Evolutionary conservation across 2,888 invertebrate species (phyloP).

Genomic region (Achlya flavicornis): DNA sequence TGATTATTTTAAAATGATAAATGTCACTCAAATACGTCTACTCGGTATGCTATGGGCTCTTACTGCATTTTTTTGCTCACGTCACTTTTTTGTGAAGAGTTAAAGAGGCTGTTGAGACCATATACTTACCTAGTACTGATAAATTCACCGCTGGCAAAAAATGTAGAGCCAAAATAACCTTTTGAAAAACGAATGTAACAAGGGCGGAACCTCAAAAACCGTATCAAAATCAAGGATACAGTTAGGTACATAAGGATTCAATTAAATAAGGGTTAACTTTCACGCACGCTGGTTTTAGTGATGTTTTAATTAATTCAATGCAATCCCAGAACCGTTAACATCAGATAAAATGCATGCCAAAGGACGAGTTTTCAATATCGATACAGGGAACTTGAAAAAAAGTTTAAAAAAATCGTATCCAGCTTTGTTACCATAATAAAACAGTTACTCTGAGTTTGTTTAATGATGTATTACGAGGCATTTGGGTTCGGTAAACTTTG

Average conservation of each 20-base stretch:
- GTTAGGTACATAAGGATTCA: not conserved
- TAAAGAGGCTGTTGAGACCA: too few species aligned
- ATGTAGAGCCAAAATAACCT: too few species aligned
- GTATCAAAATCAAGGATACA: not conserved
- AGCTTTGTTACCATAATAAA: not conserved
- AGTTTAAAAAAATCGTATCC: not conserved
- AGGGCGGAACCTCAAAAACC: not conserved
- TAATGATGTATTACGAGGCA: not conserved
- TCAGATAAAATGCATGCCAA: constrained; percentile 11
- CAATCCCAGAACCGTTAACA: constrained; percentile 29
- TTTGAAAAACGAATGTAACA: too few species aligned
- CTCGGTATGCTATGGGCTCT: too few species aligned
- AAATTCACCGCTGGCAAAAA: too few species aligned
- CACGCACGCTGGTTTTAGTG: constrained; percentile 26
- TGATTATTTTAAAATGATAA: too few species aligned
- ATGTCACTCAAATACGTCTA: too few species aligned
- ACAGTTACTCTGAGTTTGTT: not conserved
- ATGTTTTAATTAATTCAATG: constrained; percentile 47
- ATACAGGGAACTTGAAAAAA: not conserved
- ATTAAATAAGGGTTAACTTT: not conserved
- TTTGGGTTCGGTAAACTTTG: not conserved
- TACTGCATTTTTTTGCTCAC: too few species aligned
- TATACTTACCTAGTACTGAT: too few species aligned
- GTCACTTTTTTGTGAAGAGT: too few species aligned
- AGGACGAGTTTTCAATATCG: constrained; percentile 8